Conservation (phyloP, 2,113 vertebrate genomes). For the Isurus oxyrinchus region DNA sequence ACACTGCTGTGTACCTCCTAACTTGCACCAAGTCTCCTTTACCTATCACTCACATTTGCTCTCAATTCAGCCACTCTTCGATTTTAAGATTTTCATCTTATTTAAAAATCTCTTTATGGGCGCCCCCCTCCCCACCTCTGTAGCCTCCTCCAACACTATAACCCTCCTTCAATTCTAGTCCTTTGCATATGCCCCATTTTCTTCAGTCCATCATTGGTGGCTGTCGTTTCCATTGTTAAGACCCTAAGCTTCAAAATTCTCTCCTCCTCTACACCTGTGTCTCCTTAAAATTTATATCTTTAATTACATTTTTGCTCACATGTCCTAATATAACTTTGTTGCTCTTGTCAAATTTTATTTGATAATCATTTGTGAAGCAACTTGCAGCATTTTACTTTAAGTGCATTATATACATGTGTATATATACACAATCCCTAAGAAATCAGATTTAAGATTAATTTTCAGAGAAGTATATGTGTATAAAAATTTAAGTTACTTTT, state of each 20-base stretch:
- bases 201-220: not conserved
- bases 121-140: not conserved
- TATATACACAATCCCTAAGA: not conserved
- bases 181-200: not conserved
- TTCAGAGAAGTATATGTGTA: not conserved
- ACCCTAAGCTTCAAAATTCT: not conserved
- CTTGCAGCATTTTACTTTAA: not conserved
- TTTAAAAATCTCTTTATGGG: not conserved
- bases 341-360: not conserved
- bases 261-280: not conserved
- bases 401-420: not conserved
- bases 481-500: not conserved
- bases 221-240: not conserved
- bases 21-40: not conserved
- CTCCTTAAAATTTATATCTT: not conserved
- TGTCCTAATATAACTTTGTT: not conserved
- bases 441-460: not conserved
- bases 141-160: not conserved
- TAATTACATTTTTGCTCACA: not conserved
- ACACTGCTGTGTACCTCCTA: not conserved
- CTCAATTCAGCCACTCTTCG: not conserved
- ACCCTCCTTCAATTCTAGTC: not conserved
- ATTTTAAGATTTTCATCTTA: not conserved
- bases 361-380: not conserved
- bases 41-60: not conserved